Conservation (phyloP, 2,113 vertebrate genomes). For the Henicopernis longicauda region DNA sequence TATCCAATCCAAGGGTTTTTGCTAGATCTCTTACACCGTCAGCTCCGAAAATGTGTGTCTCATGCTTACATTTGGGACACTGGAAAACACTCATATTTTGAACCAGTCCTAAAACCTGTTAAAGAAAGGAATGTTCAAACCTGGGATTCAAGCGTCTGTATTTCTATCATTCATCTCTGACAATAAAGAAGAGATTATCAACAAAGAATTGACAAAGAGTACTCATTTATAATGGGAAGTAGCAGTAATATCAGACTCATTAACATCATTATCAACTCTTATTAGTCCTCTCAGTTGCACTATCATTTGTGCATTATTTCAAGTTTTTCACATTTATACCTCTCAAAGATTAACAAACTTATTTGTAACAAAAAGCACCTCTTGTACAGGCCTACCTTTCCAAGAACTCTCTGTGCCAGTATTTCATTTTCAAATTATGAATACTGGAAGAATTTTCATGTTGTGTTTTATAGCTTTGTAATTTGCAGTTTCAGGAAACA, state of each 20-base stretch:
- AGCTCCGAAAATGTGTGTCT: constrained; percentile 92
- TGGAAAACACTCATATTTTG: constrained; percentile 99
- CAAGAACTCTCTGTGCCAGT: background rate
- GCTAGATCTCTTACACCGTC: constrained; percentile 86
- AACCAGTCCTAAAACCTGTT: constrained; percentile 90
- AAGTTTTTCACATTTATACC: background rate
- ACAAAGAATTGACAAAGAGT: background rate
- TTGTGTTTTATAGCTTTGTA: background rate
- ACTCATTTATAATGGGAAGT: background rate
- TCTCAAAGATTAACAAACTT: background rate
- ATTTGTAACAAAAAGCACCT: background rate
- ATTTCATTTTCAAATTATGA: background rate
- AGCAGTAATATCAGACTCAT: background rate
- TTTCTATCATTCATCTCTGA: background rate
- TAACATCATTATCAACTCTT: background rate
- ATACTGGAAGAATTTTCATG: background rate
- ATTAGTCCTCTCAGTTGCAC: background rate
- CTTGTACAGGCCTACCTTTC: background rate
- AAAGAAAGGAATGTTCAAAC: background rate
- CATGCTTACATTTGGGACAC: constrained; percentile 90
- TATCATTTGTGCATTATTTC: background rate
- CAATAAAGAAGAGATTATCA: background rate
- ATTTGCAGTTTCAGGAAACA: background rate
- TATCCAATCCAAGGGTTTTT: constrained; percentile 75
- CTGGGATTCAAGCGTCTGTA: background rate